A percentile compares a stretch with the other conserved stretches of the same genome.
These are phyloP conservation scores for Cirrhinus molitorella DNA, from an alignment of 2,797 vertebrate species.

Conservation along the genomic window DNA sequence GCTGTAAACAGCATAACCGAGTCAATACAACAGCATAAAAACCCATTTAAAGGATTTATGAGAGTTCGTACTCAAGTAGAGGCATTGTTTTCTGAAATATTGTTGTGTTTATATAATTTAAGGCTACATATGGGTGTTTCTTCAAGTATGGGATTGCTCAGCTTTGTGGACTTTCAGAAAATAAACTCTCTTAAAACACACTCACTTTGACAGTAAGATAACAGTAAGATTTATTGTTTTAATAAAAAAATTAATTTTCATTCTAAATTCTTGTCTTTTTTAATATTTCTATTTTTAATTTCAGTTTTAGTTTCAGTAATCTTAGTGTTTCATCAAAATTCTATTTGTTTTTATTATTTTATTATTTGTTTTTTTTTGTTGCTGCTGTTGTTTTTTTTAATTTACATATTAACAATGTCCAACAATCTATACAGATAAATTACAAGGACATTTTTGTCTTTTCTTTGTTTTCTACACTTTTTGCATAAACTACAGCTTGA, in stretches of 20 bases:
- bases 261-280: no score
- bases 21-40: slow-evolving; percentile 37
- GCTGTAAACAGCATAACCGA: slow-evolving; percentile 30
- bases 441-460: no score
- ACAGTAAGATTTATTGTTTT: background rate
- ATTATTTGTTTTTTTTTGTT: no score
- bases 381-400: no score
- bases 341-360: no score
- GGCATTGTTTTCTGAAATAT: slow-evolving; percentile 28
- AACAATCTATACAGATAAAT: no score
- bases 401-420: no score
- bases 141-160: background rate
- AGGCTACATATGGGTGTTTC: background rate
- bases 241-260: no score
- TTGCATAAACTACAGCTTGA: background rate
- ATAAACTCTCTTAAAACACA: background rate
- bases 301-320: background rate
- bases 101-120: slow-evolving; percentile 42
- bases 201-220: background rate
- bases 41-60: slow-evolving; percentile 39
- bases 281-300: background rate
- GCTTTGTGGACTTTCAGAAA: background rate
- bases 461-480: background rate
- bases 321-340: background rate
- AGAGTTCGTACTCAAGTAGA: slow-evolving; percentile 1